A percentile compares a stretch with the other conserved stretches of the same genome.
Evolutionary conservation across 2,113 vertebrate genomes (phyloP).

Genomic region (Ceyx margarethae): DNA sequence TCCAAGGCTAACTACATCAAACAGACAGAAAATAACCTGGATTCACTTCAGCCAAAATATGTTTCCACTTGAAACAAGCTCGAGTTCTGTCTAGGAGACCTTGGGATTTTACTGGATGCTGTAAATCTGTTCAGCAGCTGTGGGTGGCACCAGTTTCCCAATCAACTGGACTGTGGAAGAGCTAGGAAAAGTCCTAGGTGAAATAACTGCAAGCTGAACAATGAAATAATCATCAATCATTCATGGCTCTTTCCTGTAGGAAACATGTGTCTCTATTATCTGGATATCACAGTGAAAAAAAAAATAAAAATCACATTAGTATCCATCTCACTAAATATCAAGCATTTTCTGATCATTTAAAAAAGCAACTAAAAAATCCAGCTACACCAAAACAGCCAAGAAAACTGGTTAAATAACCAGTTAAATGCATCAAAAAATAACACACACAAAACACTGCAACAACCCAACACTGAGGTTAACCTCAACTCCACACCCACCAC

Average conservation of each 20-base stretch:
- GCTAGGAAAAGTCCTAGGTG: slow-evolving; percentile 65
- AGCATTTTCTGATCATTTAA: background rate
- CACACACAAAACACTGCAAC: background rate
- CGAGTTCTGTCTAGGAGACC: slow-evolving; percentile 37
- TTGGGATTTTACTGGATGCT: slow-evolving; percentile 45
- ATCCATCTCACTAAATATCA: slow-evolving; percentile 12
- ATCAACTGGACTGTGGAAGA: slow-evolving; percentile 31
- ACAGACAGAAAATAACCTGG: slow-evolving; percentile 47
- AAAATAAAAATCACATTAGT: slow-evolving; percentile 10
- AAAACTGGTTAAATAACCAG: background rate
- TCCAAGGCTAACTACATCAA: slow-evolving; percentile 57
- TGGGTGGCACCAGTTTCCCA: slow-evolving; percentile 63
- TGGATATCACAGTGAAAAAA: background rate
- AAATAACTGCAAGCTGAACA: slow-evolving; percentile 70
- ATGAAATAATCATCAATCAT: slow-evolving; percentile 74
- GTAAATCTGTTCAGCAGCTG: slow-evolving; percentile 63
- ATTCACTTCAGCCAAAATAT: slow-evolving; percentile 54
- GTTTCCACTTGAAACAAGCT: slow-evolving; percentile 67
- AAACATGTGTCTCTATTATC: slow-evolving; percentile 66
- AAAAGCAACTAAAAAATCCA: background rate
- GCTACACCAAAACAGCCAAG: background rate
- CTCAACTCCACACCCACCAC: background rate
- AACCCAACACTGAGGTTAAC: background rate
- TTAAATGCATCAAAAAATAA: background rate
- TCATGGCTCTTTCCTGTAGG: slow-evolving; percentile 72